phyloP scores from a whole-genome alignment of 2,797 vertebrate species.

The Graptemys geographica region DNA sequence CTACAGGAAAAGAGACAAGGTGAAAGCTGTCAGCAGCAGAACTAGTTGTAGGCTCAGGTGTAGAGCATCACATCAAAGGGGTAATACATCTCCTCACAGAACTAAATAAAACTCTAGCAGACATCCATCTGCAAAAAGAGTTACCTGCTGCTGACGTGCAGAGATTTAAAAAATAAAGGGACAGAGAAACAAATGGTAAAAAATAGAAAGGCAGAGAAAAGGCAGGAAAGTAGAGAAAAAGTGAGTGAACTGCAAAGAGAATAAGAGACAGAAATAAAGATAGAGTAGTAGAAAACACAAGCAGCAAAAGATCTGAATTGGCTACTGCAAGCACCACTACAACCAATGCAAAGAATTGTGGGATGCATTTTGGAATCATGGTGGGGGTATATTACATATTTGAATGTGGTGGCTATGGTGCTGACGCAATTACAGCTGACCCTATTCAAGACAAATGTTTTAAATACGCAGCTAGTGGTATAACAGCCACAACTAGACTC shows the following conservation, averaged over 20 bases:
- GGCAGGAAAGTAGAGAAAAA: background rate
- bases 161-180: background rate
- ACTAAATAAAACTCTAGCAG: slow-evolving; percentile 18
- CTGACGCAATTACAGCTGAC: background rate
- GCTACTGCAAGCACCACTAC: background rate
- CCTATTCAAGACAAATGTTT: background rate
- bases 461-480: background rate
- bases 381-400: background rate
- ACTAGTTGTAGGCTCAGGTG: slow-evolving; percentile 2
- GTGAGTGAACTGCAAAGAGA: background rate
- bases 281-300: background rate
- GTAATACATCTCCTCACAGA: background rate
- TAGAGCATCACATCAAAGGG: slow-evolving; percentile 20
- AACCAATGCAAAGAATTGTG: background rate
- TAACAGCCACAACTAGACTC: background rate
- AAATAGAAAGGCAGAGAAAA: background rate
- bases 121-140: background rate
- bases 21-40: slow-evolving; percentile 42
- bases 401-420: background rate
- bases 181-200: background rate
- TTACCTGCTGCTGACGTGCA: background rate
- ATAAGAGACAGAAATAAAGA: background rate
- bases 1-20: slow-evolving; percentile 38
- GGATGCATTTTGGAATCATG: too few relatives aligned
- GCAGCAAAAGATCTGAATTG: background rate